Base-by-base conservation (phyloP, 2,888 invertebrate species). In the Dinocampus coccinellae region DNA sequence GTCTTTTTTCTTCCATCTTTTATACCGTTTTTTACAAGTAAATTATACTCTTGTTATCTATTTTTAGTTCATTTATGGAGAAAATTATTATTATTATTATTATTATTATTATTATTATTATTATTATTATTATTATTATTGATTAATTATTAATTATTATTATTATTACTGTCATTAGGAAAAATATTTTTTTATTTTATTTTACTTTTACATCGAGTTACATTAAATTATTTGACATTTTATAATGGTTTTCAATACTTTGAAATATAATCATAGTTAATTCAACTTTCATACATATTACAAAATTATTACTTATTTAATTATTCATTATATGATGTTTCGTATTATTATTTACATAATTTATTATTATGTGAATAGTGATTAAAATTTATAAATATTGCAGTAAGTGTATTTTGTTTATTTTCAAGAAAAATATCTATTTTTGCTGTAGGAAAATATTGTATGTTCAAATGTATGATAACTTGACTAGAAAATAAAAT, bases 401-500 rank as follows among this genome's bases (percentile, higher is more conserved):
- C 24, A 55, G 39, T 13, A 2, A 9, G n/a, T 22, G 22, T 11
- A 42, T 22, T 7, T 39, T 1, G n/a, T 33, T 39, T 39, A 13
- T 36, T 62, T 20, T 29, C 29, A 29, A 26, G 26, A 10, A 11
- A 22, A 33, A 53, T 33, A 33, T 9, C 10, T 36, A 2, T 13
- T 36, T 36, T 20, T 53, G 16, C 36, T 55, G 20, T 36, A 34
- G 33, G n/a, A n/a, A 42, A 39, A 55, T 55, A 24, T 9, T 22
- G 7, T 16, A 20, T 10, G 26, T 24, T 39, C 7, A 52, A 64
- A 52, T 42, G 24, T 26, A 62, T 16, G 33, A 16, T 13, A 64
- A 47, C 29, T 29, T 67, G 66, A 67, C 66, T 67, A 67, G 66
- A 67, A 67, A 42, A 58, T 26, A 58, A 58, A 20, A 53, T 26